Evolutionary conservation across 1,140 invertebrate genomes (phyloP), one percentile per base, ranked within the genome.

Genomic region (Aphelenchoides besseyi): DNA sequence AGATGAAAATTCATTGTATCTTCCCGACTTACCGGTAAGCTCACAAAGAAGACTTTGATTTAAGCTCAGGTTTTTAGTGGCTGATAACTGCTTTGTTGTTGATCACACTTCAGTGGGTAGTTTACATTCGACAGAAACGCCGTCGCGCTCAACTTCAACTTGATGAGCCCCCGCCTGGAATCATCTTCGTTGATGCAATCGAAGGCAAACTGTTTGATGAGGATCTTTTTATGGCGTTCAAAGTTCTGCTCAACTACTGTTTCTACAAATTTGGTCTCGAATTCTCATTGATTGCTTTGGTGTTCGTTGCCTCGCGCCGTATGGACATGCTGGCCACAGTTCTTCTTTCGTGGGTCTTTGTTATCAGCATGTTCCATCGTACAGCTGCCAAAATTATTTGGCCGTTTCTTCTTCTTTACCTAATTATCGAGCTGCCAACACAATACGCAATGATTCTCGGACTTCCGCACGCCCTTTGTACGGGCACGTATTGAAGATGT

Each of bases 201-300:
- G 52, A 76, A 26, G 72, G 29, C 88, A 92, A 61, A 85, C 86
- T 95, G 78, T 93, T 93, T 1, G 95, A 98, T 80, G 90, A 89
- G 79, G 90, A 91, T 80, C 79, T 98, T 1, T 29, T 33, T 33
- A 59, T 16, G 12, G 26, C 5, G 5, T 59, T 59, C 12, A 94
- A 97, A 84, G 98, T 92, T 86, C 86, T 95, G 16, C 86, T 91
- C 5, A 97, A 97, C 85, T 95, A 91, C 85, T 90, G 90, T n/a
- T 97, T 94, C 85, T 95, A 94, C 85, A 94, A 94, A 85, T 96
- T 96, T 88, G 94, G 94, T 26, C 85, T 97, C 1, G 94, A 97
- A 33, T 8, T 95, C 41, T 93, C 91, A 59, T 87, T 95, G 68
- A 91, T 96, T 72, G 90, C 90, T 18, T 89, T 92, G 3, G 92